Conservation (phyloP, 2,113 vertebrate species). For the Hippopotamus amphibius region DNA sequence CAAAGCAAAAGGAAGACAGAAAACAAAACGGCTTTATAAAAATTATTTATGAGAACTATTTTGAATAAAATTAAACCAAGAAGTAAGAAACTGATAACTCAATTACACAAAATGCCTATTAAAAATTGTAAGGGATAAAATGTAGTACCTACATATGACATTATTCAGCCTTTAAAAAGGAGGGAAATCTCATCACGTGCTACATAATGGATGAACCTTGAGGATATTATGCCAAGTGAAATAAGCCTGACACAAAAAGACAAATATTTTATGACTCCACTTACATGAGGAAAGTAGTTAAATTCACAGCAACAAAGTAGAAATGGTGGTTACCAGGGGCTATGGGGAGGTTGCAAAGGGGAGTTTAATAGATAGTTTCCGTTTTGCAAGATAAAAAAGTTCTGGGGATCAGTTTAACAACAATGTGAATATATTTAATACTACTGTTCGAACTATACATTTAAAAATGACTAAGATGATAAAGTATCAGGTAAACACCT, state of each 20-base stretch:
- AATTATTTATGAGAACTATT: constrained; percentile 23
- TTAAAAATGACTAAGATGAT: background rate
- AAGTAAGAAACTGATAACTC: background rate
- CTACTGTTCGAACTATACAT: background rate
- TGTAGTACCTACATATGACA: background rate
- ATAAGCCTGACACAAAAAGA: background rate
- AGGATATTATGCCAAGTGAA: background rate
- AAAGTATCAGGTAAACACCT: background rate
- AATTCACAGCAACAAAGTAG: background rate
- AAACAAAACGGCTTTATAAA: background rate
- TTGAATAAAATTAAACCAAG: background rate
- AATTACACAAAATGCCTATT: background rate
- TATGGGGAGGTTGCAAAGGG: background rate
- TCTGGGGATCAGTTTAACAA: background rate
- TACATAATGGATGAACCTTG: background rate
- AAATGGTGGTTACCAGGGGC: background rate
- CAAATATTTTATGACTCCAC: background rate
- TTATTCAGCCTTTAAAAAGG: constrained; percentile 9
- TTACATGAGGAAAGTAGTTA: background rate
- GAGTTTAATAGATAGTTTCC: background rate
- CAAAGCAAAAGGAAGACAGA: background rate
- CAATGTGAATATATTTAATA: background rate
- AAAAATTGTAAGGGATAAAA: background rate
- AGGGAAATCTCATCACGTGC: background rate
- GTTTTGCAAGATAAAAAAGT: background rate